phyloP scores from a whole-genome alignment of 2,797 vertebrate species.

The Tragopan temminckii region DNA sequence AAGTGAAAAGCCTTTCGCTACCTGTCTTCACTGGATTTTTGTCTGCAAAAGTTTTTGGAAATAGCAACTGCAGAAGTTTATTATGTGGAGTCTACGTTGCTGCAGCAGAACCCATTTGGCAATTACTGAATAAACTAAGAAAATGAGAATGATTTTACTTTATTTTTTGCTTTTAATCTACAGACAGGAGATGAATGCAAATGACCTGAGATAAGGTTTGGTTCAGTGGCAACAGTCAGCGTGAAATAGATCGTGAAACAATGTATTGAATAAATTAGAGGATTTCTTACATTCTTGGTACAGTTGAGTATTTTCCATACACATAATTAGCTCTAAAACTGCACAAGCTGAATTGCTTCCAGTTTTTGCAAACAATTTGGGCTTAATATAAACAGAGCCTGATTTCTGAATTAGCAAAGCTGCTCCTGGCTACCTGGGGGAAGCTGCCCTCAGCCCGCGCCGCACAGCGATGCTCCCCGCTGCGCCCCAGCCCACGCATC shows the following conservation, averaged over 20 bases:
- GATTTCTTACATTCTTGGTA: slow-evolving; percentile 71
- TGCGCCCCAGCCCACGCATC: not conserved
- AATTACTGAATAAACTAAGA: slow-evolving; percentile 63
- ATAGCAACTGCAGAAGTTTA: slow-evolving; percentile 59
- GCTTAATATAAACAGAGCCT: slow-evolving; percentile 70
- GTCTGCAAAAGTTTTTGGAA: slow-evolving; percentile 37
- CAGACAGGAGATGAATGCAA: slow-evolving; percentile 73
- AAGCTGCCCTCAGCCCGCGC: slow-evolving; percentile 11
- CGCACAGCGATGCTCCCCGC: not conserved
- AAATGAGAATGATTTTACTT: slow-evolving; percentile 52
- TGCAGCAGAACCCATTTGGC: slow-evolving; percentile 62
- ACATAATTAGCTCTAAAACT: slow-evolving; percentile 71
- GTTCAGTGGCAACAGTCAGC: slow-evolving; percentile 72
- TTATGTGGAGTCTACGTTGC: slow-evolving; percentile 20
- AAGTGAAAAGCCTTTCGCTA: slow-evolving; percentile 16
- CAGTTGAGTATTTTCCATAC: slow-evolving; percentile 70
- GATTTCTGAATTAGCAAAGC: slow-evolving; percentile 69
- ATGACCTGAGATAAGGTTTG: slow-evolving; percentile 73
- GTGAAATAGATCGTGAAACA: slow-evolving; percentile 71
- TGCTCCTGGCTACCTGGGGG: slow-evolving; percentile 60
- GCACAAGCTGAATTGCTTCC: slow-evolving; percentile 75
- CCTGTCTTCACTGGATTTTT: not conserved
- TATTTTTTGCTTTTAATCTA: slow-evolving; percentile 52
- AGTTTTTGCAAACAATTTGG: slow-evolving; percentile 73
- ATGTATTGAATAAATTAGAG: slow-evolving; percentile 73